phyloP scores from a whole-genome alignment of 2,888 invertebrate genomes.

The Gibbula magus region DNA sequence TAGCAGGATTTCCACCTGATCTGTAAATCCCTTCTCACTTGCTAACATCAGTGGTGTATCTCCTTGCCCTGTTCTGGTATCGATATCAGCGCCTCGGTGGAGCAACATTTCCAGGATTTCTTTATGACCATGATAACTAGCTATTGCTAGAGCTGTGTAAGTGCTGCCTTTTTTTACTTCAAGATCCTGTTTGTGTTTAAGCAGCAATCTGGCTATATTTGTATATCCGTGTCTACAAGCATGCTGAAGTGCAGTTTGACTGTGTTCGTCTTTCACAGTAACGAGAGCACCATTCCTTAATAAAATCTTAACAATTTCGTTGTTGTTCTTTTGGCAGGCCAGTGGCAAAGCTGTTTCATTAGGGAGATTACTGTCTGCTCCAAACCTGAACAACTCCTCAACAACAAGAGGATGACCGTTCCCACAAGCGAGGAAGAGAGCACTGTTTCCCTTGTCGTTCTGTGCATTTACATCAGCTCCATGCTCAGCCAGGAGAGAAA shows the following conservation, averaged over 20 bases:
- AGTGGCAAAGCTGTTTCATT: conserved; percentile 36
- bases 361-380: conserved; percentile 50
- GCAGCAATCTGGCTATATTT: conserved; percentile 31
- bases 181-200: conserved; percentile 54
- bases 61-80: too few relatives aligned
- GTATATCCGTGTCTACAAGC: conserved; percentile 30
- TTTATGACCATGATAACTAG: too few relatives aligned
- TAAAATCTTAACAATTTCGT: too few relatives aligned
- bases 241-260: background rate
- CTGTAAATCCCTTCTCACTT: conserved; percentile 49
- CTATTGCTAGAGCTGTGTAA: conserved; percentile 47
- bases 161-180: conserved; percentile 51
- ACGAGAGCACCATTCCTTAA: too few relatives aligned
- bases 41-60: conserved; percentile 43
- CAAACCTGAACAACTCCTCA: conserved; percentile 49
- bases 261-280: too few relatives aligned
- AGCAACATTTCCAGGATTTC: too few relatives aligned
- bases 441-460: conserved; percentile 51
- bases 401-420: conserved; percentile 50
- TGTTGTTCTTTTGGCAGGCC: too few relatives aligned
- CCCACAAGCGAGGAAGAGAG: conserved; percentile 58
- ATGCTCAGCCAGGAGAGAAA: conserved; percentile 52
- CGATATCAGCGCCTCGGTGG: too few relatives aligned
- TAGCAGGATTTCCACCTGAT: conserved; percentile 56
- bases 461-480: conserved; percentile 54